Evolutionary conservation across 2,888 invertebrate genomes (phyloP), one percentile per base, ranked within the genome.

Genomic region (Drosophila mercatorum): DNA sequence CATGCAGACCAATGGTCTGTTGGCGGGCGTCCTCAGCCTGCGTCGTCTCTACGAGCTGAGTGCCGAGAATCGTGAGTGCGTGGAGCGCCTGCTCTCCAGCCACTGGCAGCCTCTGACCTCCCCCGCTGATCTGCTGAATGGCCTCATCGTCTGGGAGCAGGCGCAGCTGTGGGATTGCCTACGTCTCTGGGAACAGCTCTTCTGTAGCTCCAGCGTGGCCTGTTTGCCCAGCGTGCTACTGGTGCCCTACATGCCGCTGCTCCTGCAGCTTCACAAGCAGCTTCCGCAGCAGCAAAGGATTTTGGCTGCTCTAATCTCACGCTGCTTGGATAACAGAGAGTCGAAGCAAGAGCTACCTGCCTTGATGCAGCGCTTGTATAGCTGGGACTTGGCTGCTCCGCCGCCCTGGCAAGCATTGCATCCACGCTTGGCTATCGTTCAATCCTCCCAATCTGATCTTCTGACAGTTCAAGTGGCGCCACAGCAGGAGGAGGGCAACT

Each of bases 61-160:
- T 63, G 59, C 47, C 0, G 55, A 70, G 10, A 92, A 91, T 52
- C 78, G 78, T 12, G 47, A 64, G 0, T 31, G 26, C 0, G 79
- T 92, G 17, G 58, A 66, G 3, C 55, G 68, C 0, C 66, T 73
- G 34, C 47, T 93, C 22, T 2, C 5, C 3, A 1, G 28, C 0
- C 44, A 78, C 26, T 83, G 92, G 64, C 60, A 84, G n/a, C 70
- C 78, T 0, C 59, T 93, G 5, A 67, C 67, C 0, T 41, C 72
- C 1, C 91, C 92, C 0, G 72, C 82, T 0, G 90, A 91, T 38
- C 14, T 92, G 8, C 56, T 93, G 2, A 86, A 73, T 40, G 91
- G 92, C 3, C 49, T 91, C 0, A 87, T 93, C 7, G 57, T 93
- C 1, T 89, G 92, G 90, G 92, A 93, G 8, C 72, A 89, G 40